Conservation (phyloP, 2,888 invertebrate species). For the Lithophane ornitopus region DNA sequence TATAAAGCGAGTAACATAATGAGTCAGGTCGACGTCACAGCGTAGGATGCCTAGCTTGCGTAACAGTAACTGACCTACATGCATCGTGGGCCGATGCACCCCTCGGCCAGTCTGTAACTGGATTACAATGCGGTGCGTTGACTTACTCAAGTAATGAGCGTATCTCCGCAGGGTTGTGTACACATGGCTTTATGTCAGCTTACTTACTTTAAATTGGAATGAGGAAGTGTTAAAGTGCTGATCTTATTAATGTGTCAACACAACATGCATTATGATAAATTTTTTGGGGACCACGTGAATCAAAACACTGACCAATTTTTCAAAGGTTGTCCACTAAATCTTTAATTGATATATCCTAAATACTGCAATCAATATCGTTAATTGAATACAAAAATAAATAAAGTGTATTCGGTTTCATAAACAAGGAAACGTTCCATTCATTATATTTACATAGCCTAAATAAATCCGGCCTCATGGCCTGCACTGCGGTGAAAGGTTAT, state of each 20-base stretch:
- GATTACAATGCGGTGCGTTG: slow-evolving; percentile 79
- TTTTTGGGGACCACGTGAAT: background rate
- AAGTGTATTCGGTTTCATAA: slow-evolving; percentile 59
- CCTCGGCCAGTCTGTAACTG: slow-evolving; percentile 77
- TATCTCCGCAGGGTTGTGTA: slow-evolving; percentile 33
- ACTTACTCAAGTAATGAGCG: slow-evolving; percentile 72
- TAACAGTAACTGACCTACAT: slow-evolving; percentile 85
- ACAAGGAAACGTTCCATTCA: slow-evolving; percentile 71
- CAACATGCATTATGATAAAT: background rate
- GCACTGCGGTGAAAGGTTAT: slow-evolving; percentile 81
- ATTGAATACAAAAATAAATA: slow-evolving; percentile 33
- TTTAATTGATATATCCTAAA: slow-evolving; percentile 21
- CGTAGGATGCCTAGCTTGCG: slow-evolving; percentile 75
- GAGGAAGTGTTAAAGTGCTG: slow-evolving; percentile 19
- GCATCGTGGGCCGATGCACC: slow-evolving; percentile 81
- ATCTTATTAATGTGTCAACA: slow-evolving; percentile 6
- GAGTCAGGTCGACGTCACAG: slow-evolving; percentile 70
- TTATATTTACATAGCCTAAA: slow-evolving; percentile 79
- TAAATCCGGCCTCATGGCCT: slow-evolving; percentile 71
- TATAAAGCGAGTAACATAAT: slow-evolving; percentile 60
- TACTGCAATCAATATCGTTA: slow-evolving; percentile 9
- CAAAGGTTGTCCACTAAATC: background rate
- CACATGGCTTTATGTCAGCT: slow-evolving; percentile 23
- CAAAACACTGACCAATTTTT: background rate
- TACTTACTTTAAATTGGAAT: slow-evolving; percentile 1